Conservation (phyloP, 2,113 vertebrate genomes). For the Cebus imitator region DNA sequence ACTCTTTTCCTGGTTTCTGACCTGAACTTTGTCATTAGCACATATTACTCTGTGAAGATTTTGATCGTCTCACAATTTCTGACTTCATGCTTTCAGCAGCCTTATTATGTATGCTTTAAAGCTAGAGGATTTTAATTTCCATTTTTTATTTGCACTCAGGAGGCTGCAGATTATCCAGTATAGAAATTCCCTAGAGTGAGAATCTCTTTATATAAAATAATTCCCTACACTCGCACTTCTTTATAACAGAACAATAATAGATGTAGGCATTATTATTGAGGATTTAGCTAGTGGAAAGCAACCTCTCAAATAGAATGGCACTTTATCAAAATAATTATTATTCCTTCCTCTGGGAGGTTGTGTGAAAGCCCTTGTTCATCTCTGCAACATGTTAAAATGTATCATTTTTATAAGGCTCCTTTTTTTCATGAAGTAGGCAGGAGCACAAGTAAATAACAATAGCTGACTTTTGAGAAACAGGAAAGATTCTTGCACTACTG, state of each 20-base stretch:
- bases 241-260: not conserved
- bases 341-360: not conserved
- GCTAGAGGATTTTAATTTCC: constrained; percentile 17
- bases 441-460: not conserved
- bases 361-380: constrained; percentile 21
- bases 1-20: not conserved
- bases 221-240: not conserved
- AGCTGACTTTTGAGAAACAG: not conserved
- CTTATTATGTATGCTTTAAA: not conserved
- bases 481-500: not conserved
- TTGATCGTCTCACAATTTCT: not conserved
- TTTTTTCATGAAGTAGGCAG: not conserved
- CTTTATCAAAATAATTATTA: constrained; percentile 51
- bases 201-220: constrained; percentile 10
- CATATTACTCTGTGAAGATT: not conserved
- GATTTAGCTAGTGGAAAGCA: not conserved
- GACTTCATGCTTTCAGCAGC: not conserved
- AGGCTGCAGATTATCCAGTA: not conserved
- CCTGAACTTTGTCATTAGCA: not conserved
- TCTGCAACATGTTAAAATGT: not conserved
- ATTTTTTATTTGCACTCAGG: not conserved
- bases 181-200: not conserved
- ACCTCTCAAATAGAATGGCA: not conserved
- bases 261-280: not conserved
- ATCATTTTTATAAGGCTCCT: not conserved